Conservation (phyloP, 1,140 invertebrate species). For the Nephila pilipes region DNA sequence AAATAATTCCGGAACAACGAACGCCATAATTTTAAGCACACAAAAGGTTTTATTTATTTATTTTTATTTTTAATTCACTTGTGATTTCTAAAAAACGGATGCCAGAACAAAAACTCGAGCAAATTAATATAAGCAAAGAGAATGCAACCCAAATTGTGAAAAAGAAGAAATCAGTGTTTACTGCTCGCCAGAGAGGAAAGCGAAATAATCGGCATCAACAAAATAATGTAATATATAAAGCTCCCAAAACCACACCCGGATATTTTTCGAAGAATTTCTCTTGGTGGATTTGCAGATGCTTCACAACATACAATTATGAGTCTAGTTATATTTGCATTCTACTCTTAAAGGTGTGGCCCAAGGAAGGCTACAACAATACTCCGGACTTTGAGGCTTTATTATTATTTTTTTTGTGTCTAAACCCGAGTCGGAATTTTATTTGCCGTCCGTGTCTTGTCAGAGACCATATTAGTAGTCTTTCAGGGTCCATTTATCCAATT, state of each 20-base stretch:
- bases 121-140: constrained; percentile 11
- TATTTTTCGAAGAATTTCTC: constrained; percentile 36
- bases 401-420: not conserved
- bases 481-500: not conserved
- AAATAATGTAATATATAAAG: constrained; percentile 43
- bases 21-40: no score
- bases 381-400: constrained; percentile 30
- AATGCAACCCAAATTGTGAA: not conserved
- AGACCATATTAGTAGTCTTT: not conserved
- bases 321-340: constrained; percentile 65
- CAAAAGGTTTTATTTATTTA: no score
- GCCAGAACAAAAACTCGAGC: not conserved
- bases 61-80: no score
- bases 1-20: no score
- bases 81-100: not conserved
- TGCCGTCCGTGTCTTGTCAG: not conserved
- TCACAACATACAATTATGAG: constrained; percentile 57
- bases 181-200: not conserved
- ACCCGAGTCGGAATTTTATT: not conserved
- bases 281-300: not conserved
- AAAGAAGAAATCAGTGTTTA: constrained; percentile 31
- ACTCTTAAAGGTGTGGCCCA: constrained; percentile 18
- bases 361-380: constrained; percentile 29
- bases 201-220: not conserved
- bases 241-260: constrained; percentile 41